These are phyloP conservation scores for Camarhynchus parvulus DNA, from an alignment of 2,113 vertebrate genomes.

Conservation along the genomic window DNA sequence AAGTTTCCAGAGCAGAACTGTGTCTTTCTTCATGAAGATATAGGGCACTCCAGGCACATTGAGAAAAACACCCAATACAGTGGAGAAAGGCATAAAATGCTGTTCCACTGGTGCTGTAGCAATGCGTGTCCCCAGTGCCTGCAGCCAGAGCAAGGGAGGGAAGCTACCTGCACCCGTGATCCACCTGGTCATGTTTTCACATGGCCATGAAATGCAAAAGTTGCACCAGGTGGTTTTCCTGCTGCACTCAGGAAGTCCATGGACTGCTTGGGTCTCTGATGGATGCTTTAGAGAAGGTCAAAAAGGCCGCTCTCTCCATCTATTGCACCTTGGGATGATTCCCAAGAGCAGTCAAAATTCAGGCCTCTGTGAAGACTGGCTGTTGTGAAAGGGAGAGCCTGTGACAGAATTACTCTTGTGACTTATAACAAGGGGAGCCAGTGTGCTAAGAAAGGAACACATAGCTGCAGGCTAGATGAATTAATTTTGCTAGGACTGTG, in stretches of 20 bases:
- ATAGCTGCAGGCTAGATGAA: constrained; percentile 47
- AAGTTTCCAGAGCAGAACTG: neutral
- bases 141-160: neutral
- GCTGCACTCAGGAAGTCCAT: neutral
- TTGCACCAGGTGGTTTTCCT: neutral
- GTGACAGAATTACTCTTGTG: neutral
- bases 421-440: constrained; percentile 5
- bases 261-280: neutral
- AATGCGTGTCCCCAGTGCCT: neutral
- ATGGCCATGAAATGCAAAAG: neutral
- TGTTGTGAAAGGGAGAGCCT: neutral
- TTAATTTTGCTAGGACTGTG: constrained; percentile 24
- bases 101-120: neutral
- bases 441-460: constrained; percentile 28
- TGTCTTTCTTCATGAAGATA: neutral
- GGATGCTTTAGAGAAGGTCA: neutral
- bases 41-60: neutral
- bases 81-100: neutral
- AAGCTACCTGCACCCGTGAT: neutral
- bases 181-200: neutral
- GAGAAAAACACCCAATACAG: neutral
- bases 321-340: neutral
- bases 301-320: neutral
- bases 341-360: neutral
- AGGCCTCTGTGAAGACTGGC: neutral